Percentiles rank a stretch among this genome's conserved stretches.
These are phyloP conservation scores for Gymnopithys bicolor DNA, from an alignment of 2,797 vertebrate species.

Conservation along the genomic window DNA sequence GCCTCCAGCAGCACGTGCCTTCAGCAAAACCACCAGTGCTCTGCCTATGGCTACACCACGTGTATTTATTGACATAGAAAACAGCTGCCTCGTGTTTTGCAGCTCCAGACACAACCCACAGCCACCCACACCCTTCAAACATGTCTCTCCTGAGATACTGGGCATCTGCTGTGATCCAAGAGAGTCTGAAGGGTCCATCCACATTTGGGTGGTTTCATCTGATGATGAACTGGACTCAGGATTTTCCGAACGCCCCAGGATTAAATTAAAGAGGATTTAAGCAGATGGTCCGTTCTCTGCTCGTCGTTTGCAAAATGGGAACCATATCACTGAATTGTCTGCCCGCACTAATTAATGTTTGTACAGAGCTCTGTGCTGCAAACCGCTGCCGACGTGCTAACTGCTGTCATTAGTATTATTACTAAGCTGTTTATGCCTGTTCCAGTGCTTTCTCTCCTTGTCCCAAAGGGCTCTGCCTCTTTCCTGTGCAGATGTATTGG, in stretches of 20 bases:
- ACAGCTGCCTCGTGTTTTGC: not conserved
- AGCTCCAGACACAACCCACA: not conserved
- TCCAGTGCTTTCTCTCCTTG: conserved; percentile 47
- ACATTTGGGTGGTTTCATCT: fast-evolving
- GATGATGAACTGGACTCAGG: not conserved
- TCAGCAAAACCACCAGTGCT: not conserved
- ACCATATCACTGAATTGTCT: not conserved
- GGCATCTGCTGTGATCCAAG: not conserved
- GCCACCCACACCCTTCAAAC: not conserved
- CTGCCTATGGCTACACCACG: not conserved
- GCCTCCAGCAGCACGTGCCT: not conserved
- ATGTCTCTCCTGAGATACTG: not conserved
- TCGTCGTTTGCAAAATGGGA: conserved; percentile 30
- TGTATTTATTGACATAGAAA: conserved; percentile 32
- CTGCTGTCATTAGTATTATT: conserved; percentile 59
- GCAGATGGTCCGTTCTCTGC: conserved; percentile 36
- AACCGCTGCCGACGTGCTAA: conserved; percentile 47
- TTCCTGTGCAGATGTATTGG: conserved; percentile 6
- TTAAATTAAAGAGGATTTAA: conserved; percentile 53
- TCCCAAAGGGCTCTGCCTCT: conserved; percentile 55
- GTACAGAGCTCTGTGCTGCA: conserved; percentile 55
- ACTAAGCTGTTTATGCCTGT: conserved; percentile 54
- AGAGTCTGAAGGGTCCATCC: not conserved
- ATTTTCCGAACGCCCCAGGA: not conserved
- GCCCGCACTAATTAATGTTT: conserved; percentile 64